Evolutionary conservation across 2,113 vertebrate species (phyloP).

Genomic region (Brachypodius melanocephalos): DNA sequence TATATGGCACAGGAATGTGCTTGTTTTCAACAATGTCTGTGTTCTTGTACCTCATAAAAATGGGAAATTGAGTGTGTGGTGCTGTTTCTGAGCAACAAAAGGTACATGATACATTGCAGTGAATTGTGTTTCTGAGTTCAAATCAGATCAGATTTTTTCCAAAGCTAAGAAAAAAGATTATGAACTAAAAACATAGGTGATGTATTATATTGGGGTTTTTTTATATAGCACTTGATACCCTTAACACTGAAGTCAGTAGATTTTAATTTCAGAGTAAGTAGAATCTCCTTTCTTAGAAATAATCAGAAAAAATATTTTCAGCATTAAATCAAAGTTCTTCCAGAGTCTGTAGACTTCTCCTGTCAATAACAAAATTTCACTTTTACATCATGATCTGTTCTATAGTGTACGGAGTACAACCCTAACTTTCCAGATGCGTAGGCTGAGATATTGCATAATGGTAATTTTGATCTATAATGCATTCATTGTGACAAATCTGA

Average conservation of each 20-base stretch:
- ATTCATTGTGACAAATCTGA: not conserved
- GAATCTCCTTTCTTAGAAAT: not conserved
- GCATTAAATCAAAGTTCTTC: not conserved
- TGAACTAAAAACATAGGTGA: not conserved
- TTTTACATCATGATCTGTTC: not conserved
- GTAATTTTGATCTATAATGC: not conserved
- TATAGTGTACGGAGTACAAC: not conserved
- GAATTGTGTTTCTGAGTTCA: not conserved
- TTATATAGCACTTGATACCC: not conserved
- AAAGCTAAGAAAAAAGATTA: not conserved
- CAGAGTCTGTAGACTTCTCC: not conserved
- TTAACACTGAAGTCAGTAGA: not conserved
- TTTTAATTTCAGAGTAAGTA: not conserved
- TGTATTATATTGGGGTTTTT: not conserved
- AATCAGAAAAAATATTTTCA: not conserved
- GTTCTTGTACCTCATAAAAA: not conserved
- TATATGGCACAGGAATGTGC: not conserved
- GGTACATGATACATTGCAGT: not conserved
- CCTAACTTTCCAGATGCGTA: not conserved
- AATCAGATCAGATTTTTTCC: not conserved
- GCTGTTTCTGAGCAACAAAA: not conserved
- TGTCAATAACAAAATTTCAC: not conserved
- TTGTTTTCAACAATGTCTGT: not conserved
- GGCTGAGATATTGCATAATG: not conserved
- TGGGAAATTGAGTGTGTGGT: not conserved